Evolutionary conservation across 2,797 vertebrate genomes (phyloP).

Genomic region (Aphelocoma californica): DNA sequence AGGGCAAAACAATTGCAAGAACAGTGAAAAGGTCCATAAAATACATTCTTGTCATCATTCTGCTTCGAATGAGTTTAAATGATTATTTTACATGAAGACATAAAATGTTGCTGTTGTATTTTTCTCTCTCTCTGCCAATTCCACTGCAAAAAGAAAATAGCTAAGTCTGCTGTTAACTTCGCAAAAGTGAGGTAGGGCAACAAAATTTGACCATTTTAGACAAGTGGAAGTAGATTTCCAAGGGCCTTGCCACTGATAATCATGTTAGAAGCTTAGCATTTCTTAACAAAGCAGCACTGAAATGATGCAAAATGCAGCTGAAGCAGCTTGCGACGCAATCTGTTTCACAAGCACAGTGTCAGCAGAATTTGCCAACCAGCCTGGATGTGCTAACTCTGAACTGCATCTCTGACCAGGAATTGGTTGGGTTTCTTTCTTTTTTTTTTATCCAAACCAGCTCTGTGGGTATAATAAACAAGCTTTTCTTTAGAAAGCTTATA

Average conservation of each 20-base stretch:
- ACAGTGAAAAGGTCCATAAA: conserved; percentile 43
- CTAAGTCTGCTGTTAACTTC: neutral
- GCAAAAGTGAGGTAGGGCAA: neutral
- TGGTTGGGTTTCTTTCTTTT: neutral
- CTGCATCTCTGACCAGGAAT: conserved; percentile 26
- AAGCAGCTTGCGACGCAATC: conserved; percentile 48
- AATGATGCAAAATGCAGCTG: conserved; percentile 53
- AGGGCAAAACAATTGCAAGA: neutral
- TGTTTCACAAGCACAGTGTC: conserved; percentile 60
- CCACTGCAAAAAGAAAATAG: neutral
- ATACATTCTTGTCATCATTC: neutral
- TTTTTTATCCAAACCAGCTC: neutral
- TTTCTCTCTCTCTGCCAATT: neutral
- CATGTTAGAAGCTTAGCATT: conserved; percentile 30
- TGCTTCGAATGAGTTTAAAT: neutral
- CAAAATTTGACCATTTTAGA: neutral
- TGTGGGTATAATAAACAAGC: conserved; percentile 29
- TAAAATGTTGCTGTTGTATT: neutral
- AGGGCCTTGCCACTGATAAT: conserved; percentile 50
- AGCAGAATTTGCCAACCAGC: conserved; percentile 62
- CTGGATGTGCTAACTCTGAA: conserved; percentile 47
- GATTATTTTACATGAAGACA: neutral
- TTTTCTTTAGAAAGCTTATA: conserved; percentile 25
- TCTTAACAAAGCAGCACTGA: conserved; percentile 43
- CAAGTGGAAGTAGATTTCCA: neutral